Percentiles rank a stretch among this genome's conserved stretches.
Conservation (phyloP, 2,113 vertebrate species). For the Galbula dea region DNA sequence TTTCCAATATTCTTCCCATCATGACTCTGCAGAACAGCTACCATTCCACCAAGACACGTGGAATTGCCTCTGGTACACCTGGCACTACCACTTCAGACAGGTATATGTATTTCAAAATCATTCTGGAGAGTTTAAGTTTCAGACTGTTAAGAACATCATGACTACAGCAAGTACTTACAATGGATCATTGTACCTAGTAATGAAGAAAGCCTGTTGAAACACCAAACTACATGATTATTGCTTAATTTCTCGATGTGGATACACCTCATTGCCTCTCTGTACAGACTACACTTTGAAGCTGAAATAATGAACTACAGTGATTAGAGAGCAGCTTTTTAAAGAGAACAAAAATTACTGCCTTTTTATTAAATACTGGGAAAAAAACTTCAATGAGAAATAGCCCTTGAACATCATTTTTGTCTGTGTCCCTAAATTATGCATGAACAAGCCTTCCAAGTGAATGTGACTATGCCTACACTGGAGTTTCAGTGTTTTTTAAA, state of each 20-base stretch:
- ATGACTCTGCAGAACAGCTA: not conserved
- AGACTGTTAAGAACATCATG: conserved; percentile 28
- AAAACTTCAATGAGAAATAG: not conserved
- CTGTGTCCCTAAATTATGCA: not conserved
- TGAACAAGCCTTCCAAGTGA: not conserved
- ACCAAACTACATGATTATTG: conserved; percentile 59
- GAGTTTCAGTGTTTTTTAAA: not conserved
- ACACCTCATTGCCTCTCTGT: conserved; percentile 54
- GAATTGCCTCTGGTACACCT: not conserved
- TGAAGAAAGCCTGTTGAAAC: conserved; percentile 59
- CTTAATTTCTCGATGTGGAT: conserved; percentile 64
- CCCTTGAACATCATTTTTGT: conserved; percentile 7
- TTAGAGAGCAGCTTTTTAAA: conserved; percentile 47
- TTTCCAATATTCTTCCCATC: not conserved
- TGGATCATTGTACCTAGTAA: conserved; percentile 59
- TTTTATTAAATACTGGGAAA: conserved; percentile 12
- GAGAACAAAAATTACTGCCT: conserved; percentile 24
- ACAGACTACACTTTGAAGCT: conserved; percentile 55
- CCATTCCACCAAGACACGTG: not conserved
- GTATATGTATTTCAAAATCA: not conserved
- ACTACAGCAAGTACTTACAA: conserved; percentile 51
- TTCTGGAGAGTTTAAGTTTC: conserved; percentile 2
- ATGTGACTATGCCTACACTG: not conserved
- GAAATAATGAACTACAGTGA: conserved; percentile 57
- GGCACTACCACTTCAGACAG: not conserved